A percentile compares a stretch with the other conserved stretches of the same genome.
phyloP scores from a whole-genome alignment of 2,113 vertebrate species.

The Gymnocephalus cernua region DNA sequence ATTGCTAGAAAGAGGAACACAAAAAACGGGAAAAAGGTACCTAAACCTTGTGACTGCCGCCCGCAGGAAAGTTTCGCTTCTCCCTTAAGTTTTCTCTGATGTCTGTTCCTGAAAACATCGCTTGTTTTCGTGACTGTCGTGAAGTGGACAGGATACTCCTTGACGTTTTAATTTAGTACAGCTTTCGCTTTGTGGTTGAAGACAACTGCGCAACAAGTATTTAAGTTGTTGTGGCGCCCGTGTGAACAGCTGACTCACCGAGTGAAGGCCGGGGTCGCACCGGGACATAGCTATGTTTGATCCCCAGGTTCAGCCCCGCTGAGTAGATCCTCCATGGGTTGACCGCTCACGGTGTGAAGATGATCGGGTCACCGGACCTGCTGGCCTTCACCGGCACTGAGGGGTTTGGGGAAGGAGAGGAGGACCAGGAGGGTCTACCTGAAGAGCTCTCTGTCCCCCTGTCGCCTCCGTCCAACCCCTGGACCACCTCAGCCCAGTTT shows the following conservation, averaged over 20 bases:
- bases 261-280: conserved; percentile 8
- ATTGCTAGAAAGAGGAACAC: conserved; percentile 47
- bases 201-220: conserved; percentile 41
- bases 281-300: conserved; percentile 27
- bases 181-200: not conserved
- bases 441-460: conserved; percentile 92
- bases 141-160: not conserved
- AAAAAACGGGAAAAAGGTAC: conserved; percentile 32
- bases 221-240: not conserved
- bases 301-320: not conserved
- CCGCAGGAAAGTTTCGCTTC: conserved; percentile 58
- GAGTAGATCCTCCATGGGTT: conserved; percentile 21
- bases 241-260: conserved; percentile 65
- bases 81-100: conserved; percentile 9
- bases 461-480: conserved; percentile 86
- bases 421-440: conserved; percentile 79
- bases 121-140: conserved; percentile 14
- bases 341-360: conserved; percentile 70
- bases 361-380: conserved; percentile 97
- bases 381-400: conserved; percentile 92
- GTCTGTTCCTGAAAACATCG: not conserved
- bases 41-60: conserved; percentile 53
- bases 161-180: not conserved
- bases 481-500: conserved; percentile 89
- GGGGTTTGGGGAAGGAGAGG: conserved; percentile 85